Base-by-base conservation (phyloP, 2,113 vertebrate species). In the Chionomys nivalis region DNA sequence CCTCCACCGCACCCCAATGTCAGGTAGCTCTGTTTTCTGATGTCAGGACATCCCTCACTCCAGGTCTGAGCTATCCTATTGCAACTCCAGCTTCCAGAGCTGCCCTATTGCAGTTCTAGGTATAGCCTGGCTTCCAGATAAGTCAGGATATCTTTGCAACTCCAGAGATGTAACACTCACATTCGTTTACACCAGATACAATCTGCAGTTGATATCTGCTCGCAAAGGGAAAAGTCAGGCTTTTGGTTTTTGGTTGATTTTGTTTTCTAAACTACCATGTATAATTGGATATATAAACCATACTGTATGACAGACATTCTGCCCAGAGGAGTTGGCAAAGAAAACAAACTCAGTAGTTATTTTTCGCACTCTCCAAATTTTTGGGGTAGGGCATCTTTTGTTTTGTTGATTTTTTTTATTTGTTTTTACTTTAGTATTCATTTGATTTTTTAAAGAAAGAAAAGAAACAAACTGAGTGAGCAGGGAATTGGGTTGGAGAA, bases 261-360 rank as follows among this genome's bases (percentile, higher is more conserved):
- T 36, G 28, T 72, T n/a, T 72, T 72, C 16, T 19, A n/a, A 21
- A 72, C 77, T 36, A 2, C 11, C 1, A 8, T 11, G 49, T 55
- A 19, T 55, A 17, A 12, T 23, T 7, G 77, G 33, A 4, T 12
- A 79, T 36, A 21, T 36, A 36, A 79, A 23, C 17, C 19, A 55
- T 55, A 55, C 9, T 79, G 33, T 5, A 79, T 1, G 4, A 2
- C 1, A 79, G 8, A 8, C 31, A 36, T 3, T 1, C 2, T 52
- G 16, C 16, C 4, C 8, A 36, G 31, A 79, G 44, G 1, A 49
- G 1, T 19, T 49, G 14, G 3, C 7, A 79, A 79, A 12, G 9
- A 79, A 17, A 33, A 36, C 33, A 8, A 52, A 52, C 8, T 52
- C 47, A 31, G 24, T 44, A 49, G 16, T 78, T 55, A 36, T 31